Base-by-base conservation (phyloP, 2,888 invertebrate species). In the Ectemnius cavifrons region DNA sequence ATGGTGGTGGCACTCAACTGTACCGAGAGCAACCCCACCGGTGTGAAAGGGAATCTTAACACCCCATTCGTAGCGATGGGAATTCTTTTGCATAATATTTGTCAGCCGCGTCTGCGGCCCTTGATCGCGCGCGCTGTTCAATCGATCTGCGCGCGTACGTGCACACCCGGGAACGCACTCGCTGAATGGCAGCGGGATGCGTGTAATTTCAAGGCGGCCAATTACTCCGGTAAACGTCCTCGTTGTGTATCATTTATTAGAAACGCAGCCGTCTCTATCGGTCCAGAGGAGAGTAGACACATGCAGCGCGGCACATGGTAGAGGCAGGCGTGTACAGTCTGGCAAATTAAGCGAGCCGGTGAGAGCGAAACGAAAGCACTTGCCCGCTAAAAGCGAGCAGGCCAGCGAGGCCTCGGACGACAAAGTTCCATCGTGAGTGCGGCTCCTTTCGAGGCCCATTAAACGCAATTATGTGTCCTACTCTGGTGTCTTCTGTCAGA, bases 371-470 rank as follows among this genome's bases (percentile, higher is more conserved):
- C 73, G 76, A 77, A 70, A 73, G 65, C 73, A 65, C 56, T 70
- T 60, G 65, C 27, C 23, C 64, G 71, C 67, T 62, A 77, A 81
- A 81, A 81, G 81, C 78, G 79, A 81, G 78, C 79, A 73, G 77
- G 67, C 65, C 56, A 60, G 61, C 70, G 67, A 27, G 16, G 11
- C n/a, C 20, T 69, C 23, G 23, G 57, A 67, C 70, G 74, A 64
- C 71, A 74, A 79, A 81, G 79, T 81, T 77, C 75, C 67, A 56
- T 68, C 67, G 52, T 60, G 46, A 73, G 46, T 73, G 77, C 27
- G 57, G 67, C 73, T 77, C 81, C 81, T 81, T 81, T 77, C 77
- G 64, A 69, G 79, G 78, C 67, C 76, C 80, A 75, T 82, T 82
- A 82, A 80, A 82, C 75, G 78, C 73, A 82, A 82, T 82, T 82